Evolutionary conservation across 2,888 invertebrate species (phyloP).

Genomic region (Nomada hirtipes): DNA sequence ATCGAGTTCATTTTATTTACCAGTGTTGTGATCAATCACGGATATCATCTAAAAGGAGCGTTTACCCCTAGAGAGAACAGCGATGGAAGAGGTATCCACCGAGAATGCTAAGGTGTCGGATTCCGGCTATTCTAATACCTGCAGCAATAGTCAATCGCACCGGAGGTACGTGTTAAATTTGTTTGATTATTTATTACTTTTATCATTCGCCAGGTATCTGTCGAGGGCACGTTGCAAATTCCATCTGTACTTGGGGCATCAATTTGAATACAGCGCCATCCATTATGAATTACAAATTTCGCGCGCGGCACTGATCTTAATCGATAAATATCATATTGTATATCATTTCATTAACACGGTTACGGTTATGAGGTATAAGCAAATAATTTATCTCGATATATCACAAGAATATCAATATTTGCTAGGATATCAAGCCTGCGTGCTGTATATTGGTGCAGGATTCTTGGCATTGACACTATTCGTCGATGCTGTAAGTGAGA

Average conservation of each 20-base stretch:
- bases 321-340: background rate
- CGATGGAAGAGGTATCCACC: slow-evolving; percentile 73
- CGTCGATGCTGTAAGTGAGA: slow-evolving; percentile 46
- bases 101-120: slow-evolving; percentile 89
- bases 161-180: slow-evolving; percentile 87
- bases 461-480: slow-evolving; percentile 73
- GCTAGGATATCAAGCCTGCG: background rate
- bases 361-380: too few species aligned
- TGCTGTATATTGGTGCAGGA: slow-evolving; percentile 34
- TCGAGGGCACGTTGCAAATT: too few species aligned
- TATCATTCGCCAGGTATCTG: background rate
- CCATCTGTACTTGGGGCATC: background rate
- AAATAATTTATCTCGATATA: background rate
- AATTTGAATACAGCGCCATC: slow-evolving; percentile 28
- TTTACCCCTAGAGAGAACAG: slow-evolving; percentile 13
- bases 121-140: slow-evolving; percentile 93
- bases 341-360: too few species aligned
- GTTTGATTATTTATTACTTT: slow-evolving; percentile 12
- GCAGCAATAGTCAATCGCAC: slow-evolving; percentile 93
- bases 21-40: slow-evolving; percentile 48
- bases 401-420: background rate
- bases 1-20: slow-evolving; percentile 44
- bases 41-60: slow-evolving; percentile 33
- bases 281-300: slow-evolving; percentile 12
- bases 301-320: background rate